phyloP scores from a whole-genome alignment of 30 jellyfish, hydroid and myxozoan genomes.

The Morbakka virulenta region DNA sequence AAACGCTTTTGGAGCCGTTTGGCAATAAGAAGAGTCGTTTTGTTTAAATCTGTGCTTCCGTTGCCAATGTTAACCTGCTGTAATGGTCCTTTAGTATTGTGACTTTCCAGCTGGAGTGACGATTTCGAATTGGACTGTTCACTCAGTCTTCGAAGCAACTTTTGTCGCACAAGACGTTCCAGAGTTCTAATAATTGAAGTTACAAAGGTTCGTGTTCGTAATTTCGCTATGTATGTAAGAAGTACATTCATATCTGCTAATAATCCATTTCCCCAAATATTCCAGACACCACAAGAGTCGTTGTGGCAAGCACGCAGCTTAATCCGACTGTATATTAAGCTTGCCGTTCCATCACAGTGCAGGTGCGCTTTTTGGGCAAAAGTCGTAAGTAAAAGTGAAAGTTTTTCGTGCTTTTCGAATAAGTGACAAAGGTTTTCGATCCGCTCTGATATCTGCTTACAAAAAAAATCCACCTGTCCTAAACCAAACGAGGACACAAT shows the following conservation, averaged over 20 bases:
- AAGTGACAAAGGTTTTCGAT: background rate
- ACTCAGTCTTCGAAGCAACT: background rate
- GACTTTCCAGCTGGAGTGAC: background rate
- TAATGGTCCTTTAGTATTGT: background rate
- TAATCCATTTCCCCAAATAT: background rate
- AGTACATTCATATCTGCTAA: background rate
- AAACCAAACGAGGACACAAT: background rate
- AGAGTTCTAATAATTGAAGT: background rate
- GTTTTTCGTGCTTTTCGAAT: background rate
- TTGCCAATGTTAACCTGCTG: background rate
- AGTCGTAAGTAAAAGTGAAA: background rate
- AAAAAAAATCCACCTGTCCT: background rate
- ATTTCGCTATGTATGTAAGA: background rate
- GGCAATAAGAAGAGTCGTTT: background rate
- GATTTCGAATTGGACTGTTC: background rate
- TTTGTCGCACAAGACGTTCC: background rate
- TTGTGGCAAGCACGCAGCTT: no score
- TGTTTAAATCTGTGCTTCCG: background rate
- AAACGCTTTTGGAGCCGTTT: background rate
- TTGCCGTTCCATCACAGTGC: no score
- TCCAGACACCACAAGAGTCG: no score
- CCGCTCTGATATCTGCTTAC: background rate
- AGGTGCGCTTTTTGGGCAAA: no score
- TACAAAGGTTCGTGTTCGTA: background rate
- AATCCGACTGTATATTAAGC: no score